A percentile compares a stretch with the other conserved stretches of the same genome.
These are phyloP conservation scores for Hormaphis cornu DNA, from an alignment of 1,140 invertebrate genomes.

Conservation along the genomic window DNA sequence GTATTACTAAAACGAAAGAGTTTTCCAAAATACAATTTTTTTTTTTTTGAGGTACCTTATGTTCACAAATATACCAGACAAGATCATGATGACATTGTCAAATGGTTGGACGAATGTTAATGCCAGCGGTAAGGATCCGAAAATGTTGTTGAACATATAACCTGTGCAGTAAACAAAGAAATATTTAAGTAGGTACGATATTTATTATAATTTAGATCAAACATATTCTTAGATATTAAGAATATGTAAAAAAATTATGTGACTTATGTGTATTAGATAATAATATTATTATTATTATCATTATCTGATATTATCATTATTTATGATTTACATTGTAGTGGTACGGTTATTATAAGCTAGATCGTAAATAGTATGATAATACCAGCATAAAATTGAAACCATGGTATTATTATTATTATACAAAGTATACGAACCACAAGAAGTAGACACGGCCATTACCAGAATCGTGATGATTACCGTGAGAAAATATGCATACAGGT, in stretches of 20 bases:
- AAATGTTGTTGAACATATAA: slow-evolving; percentile 72
- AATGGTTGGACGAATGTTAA: slow-evolving; percentile 78
- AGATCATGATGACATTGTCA: slow-evolving; percentile 78
- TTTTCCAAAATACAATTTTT: too few relatives aligned
- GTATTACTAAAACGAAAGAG: too few relatives aligned
- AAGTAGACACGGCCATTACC: slow-evolving; percentile 71
- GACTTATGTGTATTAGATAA: background rate
- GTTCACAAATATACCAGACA: slow-evolving; percentile 73
- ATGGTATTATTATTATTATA: background rate
- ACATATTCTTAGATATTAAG: background rate
- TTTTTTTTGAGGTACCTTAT: too few relatives aligned
- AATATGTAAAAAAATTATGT: background rate
- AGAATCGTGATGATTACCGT: slow-evolving; percentile 58
- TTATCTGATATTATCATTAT: too few relatives aligned
- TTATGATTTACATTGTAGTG: background rate
- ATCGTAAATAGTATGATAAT: too few relatives aligned
- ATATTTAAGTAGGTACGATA: background rate
- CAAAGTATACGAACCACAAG: slow-evolving; percentile 55
- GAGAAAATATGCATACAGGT: slow-evolving; percentile 56
- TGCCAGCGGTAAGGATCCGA: slow-evolving; percentile 65
- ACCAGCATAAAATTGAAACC: too few relatives aligned
- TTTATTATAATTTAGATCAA: background rate
- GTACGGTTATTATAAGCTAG: too few relatives aligned
- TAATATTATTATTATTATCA: background rate
- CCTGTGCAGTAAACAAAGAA: slow-evolving; percentile 48